phyloP scores from a whole-genome alignment of 2,888 invertebrate species.

The Heliconius erato region DNA sequence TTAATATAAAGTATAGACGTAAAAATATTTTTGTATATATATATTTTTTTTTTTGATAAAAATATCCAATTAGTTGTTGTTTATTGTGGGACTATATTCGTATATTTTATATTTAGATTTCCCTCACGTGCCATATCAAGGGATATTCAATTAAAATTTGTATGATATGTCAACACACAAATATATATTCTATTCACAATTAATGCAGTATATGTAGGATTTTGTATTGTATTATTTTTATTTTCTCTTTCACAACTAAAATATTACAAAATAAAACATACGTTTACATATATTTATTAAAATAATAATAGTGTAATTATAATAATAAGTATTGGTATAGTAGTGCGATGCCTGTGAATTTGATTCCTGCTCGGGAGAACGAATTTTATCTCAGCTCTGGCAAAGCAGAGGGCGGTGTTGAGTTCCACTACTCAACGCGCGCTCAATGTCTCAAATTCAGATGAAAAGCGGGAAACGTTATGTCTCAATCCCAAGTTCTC shows the following conservation, averaged over 20 bases:
- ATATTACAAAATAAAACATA: not conserved
- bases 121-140: not conserved
- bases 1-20: not conserved
- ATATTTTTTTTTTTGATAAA: not conserved
- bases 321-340: too few species aligned
- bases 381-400: not conserved
- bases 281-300: too few species aligned
- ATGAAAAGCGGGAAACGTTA: not conserved
- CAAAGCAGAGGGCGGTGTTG: not conserved
- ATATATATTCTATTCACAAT: not conserved
- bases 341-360: too few species aligned
- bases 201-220: not conserved
- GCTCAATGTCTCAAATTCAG: not conserved
- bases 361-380: not conserved
- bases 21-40: not conserved
- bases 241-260: not conserved
- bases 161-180: not conserved
- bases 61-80: conserved; percentile 3
- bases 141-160: not conserved
- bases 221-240: not conserved
- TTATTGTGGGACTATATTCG: not conserved
- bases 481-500: not conserved
- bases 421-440: not conserved
- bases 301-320: too few species aligned
- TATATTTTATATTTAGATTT: not conserved